Conservation (phyloP, 2,113 vertebrate species). For the Poicephalus meyeri region DNA sequence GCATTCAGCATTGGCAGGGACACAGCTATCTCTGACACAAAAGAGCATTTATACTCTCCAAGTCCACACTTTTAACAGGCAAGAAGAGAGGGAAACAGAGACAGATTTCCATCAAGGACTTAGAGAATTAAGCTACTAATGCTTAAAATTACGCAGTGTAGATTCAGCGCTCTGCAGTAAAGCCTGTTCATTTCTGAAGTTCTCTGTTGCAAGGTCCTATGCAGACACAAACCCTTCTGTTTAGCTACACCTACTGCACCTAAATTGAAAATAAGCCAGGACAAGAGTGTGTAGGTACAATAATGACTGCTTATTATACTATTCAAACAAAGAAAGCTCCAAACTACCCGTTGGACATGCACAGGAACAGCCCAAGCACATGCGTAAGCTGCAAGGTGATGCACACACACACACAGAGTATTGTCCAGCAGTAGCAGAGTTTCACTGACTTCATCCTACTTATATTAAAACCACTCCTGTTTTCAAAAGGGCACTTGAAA, state of each 20-base stretch:
- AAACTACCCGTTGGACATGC: not conserved
- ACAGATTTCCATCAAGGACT: not conserved
- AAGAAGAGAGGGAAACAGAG: not conserved
- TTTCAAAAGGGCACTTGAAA: not conserved
- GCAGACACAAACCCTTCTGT: not conserved
- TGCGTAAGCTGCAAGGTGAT: not conserved
- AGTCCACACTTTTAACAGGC: conserved; percentile 13
- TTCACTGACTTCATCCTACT: not conserved
- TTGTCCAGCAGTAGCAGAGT: not conserved
- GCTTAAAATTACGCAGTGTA: not conserved
- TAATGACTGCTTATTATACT: not conserved
- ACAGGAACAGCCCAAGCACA: not conserved
- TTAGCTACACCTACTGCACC: not conserved
- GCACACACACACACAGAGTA: not conserved
- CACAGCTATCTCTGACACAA: conserved; percentile 55
- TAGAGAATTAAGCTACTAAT: not conserved
- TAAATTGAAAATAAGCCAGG: not conserved
- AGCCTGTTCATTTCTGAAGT: not conserved
- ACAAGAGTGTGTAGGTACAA: not conserved
- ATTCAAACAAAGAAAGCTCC: not conserved
- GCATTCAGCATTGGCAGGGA: conserved; percentile 39
- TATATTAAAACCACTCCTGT: not conserved
- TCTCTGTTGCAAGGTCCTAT: not conserved
- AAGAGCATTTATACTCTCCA: conserved; percentile 45
- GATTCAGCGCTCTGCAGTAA: not conserved